Evolutionary conservation across 2,797 vertebrate genomes (phyloP).

Genomic region (Microcaecilia unicolor): DNA sequence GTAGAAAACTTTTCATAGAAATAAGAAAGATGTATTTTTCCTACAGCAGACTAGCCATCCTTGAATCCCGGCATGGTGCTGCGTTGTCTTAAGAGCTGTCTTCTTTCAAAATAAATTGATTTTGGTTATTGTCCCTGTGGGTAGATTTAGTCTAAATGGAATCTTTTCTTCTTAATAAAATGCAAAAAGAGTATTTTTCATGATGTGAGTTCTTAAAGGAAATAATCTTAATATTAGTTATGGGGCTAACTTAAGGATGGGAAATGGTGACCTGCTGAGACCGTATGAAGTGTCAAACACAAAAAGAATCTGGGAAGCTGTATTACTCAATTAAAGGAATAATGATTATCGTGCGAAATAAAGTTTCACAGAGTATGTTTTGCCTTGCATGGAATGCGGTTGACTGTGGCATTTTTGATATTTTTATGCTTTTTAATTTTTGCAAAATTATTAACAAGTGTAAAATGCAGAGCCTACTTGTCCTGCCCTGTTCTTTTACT

Average conservation of each 20-base stretch:
- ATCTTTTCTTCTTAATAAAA: not conserved
- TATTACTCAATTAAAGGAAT: slow-evolving; percentile 12
- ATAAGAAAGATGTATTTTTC: too few species aligned
- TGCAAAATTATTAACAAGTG: slow-evolving; percentile 2
- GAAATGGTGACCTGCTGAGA: slow-evolving; percentile 9
- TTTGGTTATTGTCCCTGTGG: not conserved
- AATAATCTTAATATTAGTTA: slow-evolving; percentile 6
- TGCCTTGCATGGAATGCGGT: too few species aligned
- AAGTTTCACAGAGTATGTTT: not conserved
- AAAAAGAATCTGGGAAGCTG: slow-evolving; percentile 7
- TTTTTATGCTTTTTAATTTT: not conserved
- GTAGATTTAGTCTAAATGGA: not conserved
- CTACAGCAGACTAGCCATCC: too few species aligned
- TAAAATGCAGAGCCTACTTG: slow-evolving; percentile 5
- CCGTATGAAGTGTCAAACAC: slow-evolving; percentile 5
- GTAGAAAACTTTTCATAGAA: too few species aligned
- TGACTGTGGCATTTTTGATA: not conserved
- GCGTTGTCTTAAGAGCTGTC: not conserved
- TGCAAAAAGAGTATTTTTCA: not conserved
- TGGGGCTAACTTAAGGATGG: slow-evolving; percentile 13
- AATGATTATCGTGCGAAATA: slow-evolving; percentile 7
- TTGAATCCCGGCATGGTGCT: not conserved
- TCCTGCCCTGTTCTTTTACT: slow-evolving; percentile 17
- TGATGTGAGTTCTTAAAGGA: not conserved
- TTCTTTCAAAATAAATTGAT: not conserved